A percentile compares a stretch with the other conserved stretches of the same genome.
These are phyloP conservation scores for Seriola rivoliana DNA, from an alignment of 2,113 vertebrate genomes.

Conservation along the genomic window DNA sequence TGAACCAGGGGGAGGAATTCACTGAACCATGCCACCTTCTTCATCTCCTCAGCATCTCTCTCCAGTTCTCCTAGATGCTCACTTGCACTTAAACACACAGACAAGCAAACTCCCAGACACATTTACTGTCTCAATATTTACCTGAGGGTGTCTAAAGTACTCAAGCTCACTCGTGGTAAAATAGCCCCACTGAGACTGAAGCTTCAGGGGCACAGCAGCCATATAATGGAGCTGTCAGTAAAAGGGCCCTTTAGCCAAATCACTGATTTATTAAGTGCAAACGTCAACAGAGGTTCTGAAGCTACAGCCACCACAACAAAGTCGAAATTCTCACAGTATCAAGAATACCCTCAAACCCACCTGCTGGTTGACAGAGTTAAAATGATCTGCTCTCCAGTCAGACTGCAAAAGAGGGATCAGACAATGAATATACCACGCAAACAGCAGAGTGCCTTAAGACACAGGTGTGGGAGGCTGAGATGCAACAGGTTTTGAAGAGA, in stretches of 20 bases:
- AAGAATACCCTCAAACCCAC: conserved; percentile 1
- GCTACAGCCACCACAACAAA: conserved; percentile 24
- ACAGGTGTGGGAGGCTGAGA: conserved; percentile 31
- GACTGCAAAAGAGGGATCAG: conserved; percentile 13
- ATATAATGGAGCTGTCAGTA: conserved; percentile 53
- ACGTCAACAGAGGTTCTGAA: conserved; percentile 50
- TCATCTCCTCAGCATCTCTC: not conserved
- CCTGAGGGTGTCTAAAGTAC: conserved; percentile 38
- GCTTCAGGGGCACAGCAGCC: conserved; percentile 34
- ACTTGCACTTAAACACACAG: conserved; percentile 7
- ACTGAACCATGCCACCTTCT: not conserved
- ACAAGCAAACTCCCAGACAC: conserved; percentile 2
- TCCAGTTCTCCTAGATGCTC: not conserved
- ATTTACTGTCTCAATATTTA: conserved; percentile 49
- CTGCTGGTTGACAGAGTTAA: conserved; percentile 28
- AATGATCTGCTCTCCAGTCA: conserved; percentile 37
- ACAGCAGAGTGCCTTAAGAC: conserved; percentile 25
- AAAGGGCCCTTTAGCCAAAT: conserved; percentile 52
- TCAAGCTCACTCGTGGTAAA: conserved; percentile 34
- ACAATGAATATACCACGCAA: conserved; percentile 20
- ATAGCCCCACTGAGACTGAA: conserved; percentile 31
- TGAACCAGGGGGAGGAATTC: not conserved
- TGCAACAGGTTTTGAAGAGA: conserved; percentile 37
- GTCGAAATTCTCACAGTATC: conserved; percentile 25
- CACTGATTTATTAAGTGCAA: conserved; percentile 64